Conservation (phyloP, 2,888 invertebrate species). For the Cinara cedri region DNA sequence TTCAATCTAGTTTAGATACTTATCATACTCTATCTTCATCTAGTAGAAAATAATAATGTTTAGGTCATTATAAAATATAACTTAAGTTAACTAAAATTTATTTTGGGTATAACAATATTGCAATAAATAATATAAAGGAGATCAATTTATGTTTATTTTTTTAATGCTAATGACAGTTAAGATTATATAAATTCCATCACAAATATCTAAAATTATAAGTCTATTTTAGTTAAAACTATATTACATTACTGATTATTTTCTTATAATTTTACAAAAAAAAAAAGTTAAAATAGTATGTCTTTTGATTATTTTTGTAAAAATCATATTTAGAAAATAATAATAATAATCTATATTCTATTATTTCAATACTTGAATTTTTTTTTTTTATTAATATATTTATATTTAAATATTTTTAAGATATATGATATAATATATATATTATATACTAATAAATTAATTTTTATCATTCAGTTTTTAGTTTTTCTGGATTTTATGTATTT, state of each 20-base stretch:
- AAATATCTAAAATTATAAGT: neutral
- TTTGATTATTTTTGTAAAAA: neutral
- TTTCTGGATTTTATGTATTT: neutral
- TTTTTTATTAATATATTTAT: neutral
- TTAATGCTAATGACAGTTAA: neutral
- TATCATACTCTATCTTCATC: slow-evolving; percentile 61
- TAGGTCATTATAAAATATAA: neutral
- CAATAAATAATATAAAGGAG: slow-evolving; percentile 16
- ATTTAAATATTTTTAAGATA: neutral
- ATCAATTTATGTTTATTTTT: slow-evolving; percentile 22
- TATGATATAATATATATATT: neutral
- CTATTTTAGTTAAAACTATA: slow-evolving; percentile 1
- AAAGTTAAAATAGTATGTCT: neutral
- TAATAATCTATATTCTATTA: no score
- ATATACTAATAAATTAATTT: no score
- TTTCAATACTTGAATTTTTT: no score
- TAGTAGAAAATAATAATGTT: slow-evolving; percentile 43
- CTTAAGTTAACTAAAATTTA: slow-evolving; percentile 8
- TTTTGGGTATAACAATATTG: neutral
- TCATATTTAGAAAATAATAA: neutral
- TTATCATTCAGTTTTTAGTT: no score
- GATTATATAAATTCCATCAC: neutral
- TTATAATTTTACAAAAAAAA: neutral
- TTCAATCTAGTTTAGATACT: slow-evolving; percentile 60
- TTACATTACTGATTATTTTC: neutral